Percentiles rank a stretch among this genome's conserved stretches.
Conservation (phyloP, 2,888 invertebrate species). For the Lypha dubia region DNA sequence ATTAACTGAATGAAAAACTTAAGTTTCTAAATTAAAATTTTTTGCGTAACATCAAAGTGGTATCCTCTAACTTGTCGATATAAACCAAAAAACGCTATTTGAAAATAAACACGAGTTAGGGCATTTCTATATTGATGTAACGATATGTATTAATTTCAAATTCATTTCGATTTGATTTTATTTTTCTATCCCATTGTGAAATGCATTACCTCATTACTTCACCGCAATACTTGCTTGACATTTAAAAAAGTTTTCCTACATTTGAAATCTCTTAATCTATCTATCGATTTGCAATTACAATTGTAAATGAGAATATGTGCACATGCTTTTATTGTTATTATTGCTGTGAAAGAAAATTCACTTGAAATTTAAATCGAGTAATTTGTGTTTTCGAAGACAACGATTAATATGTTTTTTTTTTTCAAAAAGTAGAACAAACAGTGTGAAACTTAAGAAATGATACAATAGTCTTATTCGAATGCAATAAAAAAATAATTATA, state of each 20-base stretch:
- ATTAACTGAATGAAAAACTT: no score
- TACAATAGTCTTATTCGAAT: neutral
- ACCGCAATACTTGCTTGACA: neutral
- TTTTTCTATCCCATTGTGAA: neutral
- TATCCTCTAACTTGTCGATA: no score
- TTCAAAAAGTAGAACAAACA: neutral
- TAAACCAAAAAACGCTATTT: no score
- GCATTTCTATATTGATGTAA: no score
- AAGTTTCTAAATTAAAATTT: no score
- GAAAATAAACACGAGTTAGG: no score
- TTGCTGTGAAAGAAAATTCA: neutral
- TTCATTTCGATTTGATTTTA: neutral
- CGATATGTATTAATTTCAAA: no score
- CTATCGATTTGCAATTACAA: constrained; percentile 28
- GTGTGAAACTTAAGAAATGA: neutral
- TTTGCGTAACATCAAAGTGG: no score
- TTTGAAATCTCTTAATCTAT: constrained; percentile 24
- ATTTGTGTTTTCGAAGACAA: constrained; percentile 12
- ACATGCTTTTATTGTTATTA: neutral
- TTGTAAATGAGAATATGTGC: constrained; percentile 5
- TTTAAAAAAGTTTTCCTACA: constrained; percentile 1
- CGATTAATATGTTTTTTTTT: constrained; percentile 6
- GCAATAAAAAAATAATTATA: neutral
- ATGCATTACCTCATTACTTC: neutral
- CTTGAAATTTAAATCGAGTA: constrained; percentile 13